phyloP scores from a whole-genome alignment of 2,113 vertebrate species.

The Callopanchax toddi region DNA sequence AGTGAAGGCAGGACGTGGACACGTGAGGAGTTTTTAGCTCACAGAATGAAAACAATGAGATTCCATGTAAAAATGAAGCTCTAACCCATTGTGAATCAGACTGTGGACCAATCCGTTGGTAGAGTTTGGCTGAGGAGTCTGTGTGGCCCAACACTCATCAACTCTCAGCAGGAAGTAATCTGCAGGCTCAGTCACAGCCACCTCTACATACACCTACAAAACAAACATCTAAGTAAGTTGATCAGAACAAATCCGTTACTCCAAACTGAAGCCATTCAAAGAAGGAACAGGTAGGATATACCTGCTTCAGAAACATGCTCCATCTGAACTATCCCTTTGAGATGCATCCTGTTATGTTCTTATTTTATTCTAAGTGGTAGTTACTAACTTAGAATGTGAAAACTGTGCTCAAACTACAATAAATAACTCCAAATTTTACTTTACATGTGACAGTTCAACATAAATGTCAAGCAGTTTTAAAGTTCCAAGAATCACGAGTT shows the following conservation, averaged over 20 bases:
- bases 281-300: too few species aligned
- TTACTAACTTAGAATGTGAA: too few species aligned
- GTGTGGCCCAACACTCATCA: conserved; percentile 78
- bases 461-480: too few species aligned
- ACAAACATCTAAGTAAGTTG: background rate
- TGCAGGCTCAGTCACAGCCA: conserved; percentile 63
- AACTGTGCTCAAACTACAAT: too few species aligned
- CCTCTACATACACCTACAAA: conserved; percentile 72
- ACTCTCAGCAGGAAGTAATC: conserved; percentile 74
- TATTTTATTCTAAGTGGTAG: too few species aligned
- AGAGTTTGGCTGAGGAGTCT: conserved; percentile 45
- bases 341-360: too few species aligned
- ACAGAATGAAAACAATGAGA: rapidly evolving
- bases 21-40: background rate
- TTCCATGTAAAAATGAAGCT: background rate
- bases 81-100: conserved; percentile 75
- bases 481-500: background rate
- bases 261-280: too few species aligned
- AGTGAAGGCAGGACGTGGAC: background rate
- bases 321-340: too few species aligned
- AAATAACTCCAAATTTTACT: too few species aligned
- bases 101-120: conserved; percentile 43
- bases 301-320: too few species aligned
- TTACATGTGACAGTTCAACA: too few species aligned
- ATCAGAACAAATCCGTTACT: too few species aligned